These are phyloP conservation scores for Oscheius sp. DNA, from an alignment of 2,888 invertebrate genomes.

Conservation along the genomic window DNA sequence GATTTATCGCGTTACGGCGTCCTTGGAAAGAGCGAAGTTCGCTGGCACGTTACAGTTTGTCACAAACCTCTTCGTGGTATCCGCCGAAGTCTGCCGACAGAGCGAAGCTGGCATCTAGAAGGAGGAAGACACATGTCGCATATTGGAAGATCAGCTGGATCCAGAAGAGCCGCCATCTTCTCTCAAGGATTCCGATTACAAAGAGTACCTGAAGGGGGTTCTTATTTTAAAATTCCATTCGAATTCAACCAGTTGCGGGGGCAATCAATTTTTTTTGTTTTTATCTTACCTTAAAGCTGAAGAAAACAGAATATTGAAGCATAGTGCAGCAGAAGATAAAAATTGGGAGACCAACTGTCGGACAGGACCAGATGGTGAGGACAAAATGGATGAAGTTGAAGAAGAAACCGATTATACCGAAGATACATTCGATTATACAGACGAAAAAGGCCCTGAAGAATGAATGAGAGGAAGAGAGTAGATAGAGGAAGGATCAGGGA, in stretches of 20 bases:
- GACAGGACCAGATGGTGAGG: slow-evolving; percentile 55
- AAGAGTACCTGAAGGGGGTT: slow-evolving; percentile 64
- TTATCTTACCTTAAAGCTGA: slow-evolving; percentile 64
- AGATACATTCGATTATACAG: slow-evolving; percentile 60
- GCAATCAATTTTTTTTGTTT: no score
- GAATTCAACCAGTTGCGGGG: no score
- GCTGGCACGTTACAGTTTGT: not conserved
- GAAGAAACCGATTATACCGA: slow-evolving; percentile 61
- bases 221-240: no score
- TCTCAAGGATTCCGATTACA: slow-evolving; percentile 64
- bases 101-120: slow-evolving; percentile 67
- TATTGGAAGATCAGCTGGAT: slow-evolving; percentile 68
- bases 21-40: not conserved
- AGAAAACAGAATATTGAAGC: slow-evolving; percentile 64
- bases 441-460: slow-evolving; percentile 67
- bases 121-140: slow-evolving; percentile 68
- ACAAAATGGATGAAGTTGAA: slow-evolving; percentile 64
- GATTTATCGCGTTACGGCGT: no score
- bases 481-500: no score
- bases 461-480: no score
- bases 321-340: slow-evolving; percentile 62
- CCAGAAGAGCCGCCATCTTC: slow-evolving; percentile 59
- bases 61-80: slow-evolving; percentile 61
- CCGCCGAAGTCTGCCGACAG: slow-evolving; percentile 69
- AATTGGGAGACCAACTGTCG: slow-evolving; percentile 53